Evolutionary conservation across 2,888 invertebrate species (phyloP), one percentile per base, ranked within the genome.

Genomic region (Pogonocherus hispidulus): DNA sequence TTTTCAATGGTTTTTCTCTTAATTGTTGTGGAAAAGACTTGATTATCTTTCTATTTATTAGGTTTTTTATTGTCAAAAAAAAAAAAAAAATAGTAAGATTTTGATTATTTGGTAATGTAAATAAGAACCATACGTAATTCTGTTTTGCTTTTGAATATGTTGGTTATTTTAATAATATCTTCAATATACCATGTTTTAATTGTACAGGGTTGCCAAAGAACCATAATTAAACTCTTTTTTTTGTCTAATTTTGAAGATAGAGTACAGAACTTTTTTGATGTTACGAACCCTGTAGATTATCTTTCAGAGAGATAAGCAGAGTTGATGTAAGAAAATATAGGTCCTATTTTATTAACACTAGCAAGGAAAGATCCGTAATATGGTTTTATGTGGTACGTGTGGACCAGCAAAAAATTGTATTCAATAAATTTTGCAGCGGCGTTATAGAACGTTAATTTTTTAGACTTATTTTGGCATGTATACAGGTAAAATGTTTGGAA

Each of bases 181-280:
- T 16, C 22, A 22, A 14, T 16, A 51, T 23, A 51, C 32, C 1
- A 32, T 32, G 32, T 32, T 11, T n/a, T 5, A 51, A 23, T 14
- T 14, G n/a, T 51, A 52, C 52, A 52, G 52, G 52, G 52, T 52
- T 52, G 52, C 52, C 52, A 52, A 52, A 52, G 32, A 8, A 52
- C 22, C 27, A 41, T n/a, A 4, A 14, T 5, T 8, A 27, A 14
- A 16, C 14, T 3, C 14, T n/a, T 41, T 41, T 41, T 8, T 41
- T 41, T n/a, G n/a, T n/a, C 5, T n/a, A 32, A 32, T 9, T 32
- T 9, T 32, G 32, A 32, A 6, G 32, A 32, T 9, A 11, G 32
- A 8, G 8, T 32, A 32, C 32, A n/a, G n/a, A n/a, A n/a, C n/a
- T 9, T 32, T 23, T 9, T 32, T 9, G 32, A 32, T 35, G 27